phyloP scores from a whole-genome alignment of 2,113 vertebrate species.

The Cyanoramphus novaezelandiae region DNA sequence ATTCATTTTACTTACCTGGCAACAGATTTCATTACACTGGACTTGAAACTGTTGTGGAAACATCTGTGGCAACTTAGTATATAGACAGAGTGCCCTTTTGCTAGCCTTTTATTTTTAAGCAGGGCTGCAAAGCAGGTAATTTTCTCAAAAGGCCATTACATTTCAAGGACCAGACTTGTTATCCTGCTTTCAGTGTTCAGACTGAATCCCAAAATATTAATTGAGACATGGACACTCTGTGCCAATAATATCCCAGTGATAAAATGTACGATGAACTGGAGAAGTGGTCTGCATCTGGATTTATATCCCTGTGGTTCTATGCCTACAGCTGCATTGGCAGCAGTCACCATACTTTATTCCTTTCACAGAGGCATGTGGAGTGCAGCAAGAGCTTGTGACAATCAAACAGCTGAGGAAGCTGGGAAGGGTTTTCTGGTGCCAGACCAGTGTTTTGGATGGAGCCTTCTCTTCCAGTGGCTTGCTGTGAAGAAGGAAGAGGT shows the following conservation, averaged over 20 bases:
- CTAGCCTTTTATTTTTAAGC: neutral
- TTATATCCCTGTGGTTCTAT: neutral
- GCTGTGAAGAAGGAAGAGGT: neutral
- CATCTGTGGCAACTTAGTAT: neutral
- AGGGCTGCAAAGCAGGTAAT: neutral
- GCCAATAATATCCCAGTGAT: neutral
- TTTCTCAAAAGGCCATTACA: neutral
- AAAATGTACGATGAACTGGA: neutral
- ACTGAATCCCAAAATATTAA: neutral
- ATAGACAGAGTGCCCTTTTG: neutral
- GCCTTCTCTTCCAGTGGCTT: neutral
- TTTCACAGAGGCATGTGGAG: neutral
- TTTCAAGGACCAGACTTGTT: neutral
- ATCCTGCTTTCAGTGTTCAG: neutral
- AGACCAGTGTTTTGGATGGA: neutral
- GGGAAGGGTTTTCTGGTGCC: neutral
- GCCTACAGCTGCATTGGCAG: neutral
- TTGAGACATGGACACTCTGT: rapidly evolving
- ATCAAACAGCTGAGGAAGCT: neutral
- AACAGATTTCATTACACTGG: neutral
- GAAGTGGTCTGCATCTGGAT: rapidly evolving
- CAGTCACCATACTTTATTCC: neutral
- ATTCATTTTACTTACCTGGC: neutral
- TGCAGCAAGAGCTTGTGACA: neutral
- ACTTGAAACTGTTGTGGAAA: neutral